Percentiles rank a stretch among this genome's conserved stretches.
phyloP scores from a whole-genome alignment of 2,888 invertebrate genomes.

The Trisateles emortualis region DNA sequence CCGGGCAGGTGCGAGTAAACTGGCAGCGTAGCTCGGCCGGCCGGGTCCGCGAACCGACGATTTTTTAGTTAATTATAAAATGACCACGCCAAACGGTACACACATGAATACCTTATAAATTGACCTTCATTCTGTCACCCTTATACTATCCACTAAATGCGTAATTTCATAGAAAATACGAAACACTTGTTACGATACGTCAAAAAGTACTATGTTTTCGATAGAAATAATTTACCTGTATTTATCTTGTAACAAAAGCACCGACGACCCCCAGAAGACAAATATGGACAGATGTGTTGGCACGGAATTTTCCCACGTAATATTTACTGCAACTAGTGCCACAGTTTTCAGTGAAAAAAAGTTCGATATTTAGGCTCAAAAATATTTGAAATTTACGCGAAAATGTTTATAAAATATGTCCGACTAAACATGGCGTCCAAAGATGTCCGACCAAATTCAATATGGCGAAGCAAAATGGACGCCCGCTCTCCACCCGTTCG shows the following conservation, averaged over 20 bases:
- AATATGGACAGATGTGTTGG: conserved; percentile 80
- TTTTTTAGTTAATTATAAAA: conserved; percentile 78
- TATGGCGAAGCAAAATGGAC: conserved; percentile 88
- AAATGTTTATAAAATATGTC: conserved; percentile 92
- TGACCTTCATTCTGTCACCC: conserved; percentile 73
- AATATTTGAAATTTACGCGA: conserved; percentile 88
- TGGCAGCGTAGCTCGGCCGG: conserved; percentile 61
- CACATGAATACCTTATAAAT: conserved; percentile 59
- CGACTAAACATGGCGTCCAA: conserved; percentile 91
- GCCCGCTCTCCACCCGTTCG: conserved; percentile 69
- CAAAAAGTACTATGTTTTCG: conserved; percentile 82
- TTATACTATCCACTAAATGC: conserved; percentile 48
- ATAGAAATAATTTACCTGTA: conserved; percentile 84
- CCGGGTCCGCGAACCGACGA: conserved; percentile 59
- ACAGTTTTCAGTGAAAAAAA: conserved; percentile 82
- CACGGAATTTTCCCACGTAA: conserved; percentile 74
- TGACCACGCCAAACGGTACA: conserved; percentile 72
- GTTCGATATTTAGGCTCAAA: conserved; percentile 80
- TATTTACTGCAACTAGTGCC: conserved; percentile 72
- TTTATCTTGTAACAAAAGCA: conserved; percentile 86
- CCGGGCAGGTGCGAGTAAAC: conserved; percentile 59
- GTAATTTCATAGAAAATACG: conserved; percentile 79
- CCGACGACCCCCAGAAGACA: conserved; percentile 79
- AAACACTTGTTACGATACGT: conserved; percentile 85
- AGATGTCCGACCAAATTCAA: conserved; percentile 89